Evolutionary conservation across 2,113 vertebrate species (phyloP), one percentile per base, ranked within the genome.

Genomic region (Bambusicola thoracicus): DNA sequence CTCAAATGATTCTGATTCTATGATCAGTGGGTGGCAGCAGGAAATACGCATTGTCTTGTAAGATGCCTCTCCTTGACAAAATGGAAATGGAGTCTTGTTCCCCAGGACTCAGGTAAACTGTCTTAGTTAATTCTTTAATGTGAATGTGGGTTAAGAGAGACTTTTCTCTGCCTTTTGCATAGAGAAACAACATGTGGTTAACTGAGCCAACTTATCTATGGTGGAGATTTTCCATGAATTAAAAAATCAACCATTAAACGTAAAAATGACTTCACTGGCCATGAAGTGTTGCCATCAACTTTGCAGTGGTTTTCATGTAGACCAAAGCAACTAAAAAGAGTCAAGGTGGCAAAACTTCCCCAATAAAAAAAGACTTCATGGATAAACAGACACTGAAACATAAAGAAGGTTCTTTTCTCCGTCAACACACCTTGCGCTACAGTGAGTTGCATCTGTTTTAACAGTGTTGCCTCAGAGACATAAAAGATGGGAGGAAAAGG

Each of bases 21-120:
- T 30, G 51, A 53, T 53, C 20, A 43, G 38, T 8, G 55, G n/a
- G 38, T 32, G 25, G 43, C 29, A 94, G 56, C 8, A 51, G 81
- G 66, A 92, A 85, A 81, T 21, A 87, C 2, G 11, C 27, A 59
- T 41, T 0, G 0, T 48, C 43, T 92, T 63, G n/a, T 89, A 69
- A 58, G 41, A 43, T 16, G 10, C 3, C 10, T 56, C 40, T 79
- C 17, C 34, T 46, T 75, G 38, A 49, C 38, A 69, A 81, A 46
- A 25, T 1, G 18, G 32, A 29, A 17, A 22, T 25, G 11, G 0
- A 0, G 1, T 6, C 6, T 70, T 32, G 21, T 1, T 72, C 11
- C 25, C 22, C 58, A 82, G 25, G 21, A 49, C 15, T 13, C 30
- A 66, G 16, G 11, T 25, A 7, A 79, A 76, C 13, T 2, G 0